These are phyloP conservation scores for Paramisgurnus dabryanus DNA, from an alignment of 2,113 vertebrate genomes.

Conservation along the genomic window DNA sequence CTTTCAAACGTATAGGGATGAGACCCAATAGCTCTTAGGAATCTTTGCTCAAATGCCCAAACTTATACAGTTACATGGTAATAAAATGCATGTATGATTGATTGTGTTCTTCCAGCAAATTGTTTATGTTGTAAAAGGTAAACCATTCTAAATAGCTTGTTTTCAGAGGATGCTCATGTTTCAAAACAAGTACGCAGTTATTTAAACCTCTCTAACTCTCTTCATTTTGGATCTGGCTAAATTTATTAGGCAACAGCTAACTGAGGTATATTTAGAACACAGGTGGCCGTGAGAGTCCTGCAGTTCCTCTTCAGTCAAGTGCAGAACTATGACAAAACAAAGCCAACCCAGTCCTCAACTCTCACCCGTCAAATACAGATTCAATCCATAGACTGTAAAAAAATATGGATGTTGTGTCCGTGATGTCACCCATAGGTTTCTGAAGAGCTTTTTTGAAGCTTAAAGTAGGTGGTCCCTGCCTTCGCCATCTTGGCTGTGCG, in stretches of 20 bases:
- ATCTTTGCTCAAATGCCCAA: conserved; percentile 30
- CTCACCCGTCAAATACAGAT: conserved; percentile 39
- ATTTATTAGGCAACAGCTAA: conserved; percentile 61
- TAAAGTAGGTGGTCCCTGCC: too few species aligned
- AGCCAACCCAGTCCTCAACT: conserved; percentile 6
- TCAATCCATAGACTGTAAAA: not conserved
- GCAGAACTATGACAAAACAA: conserved; percentile 46
- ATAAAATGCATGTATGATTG: not conserved
- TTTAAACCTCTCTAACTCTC: conserved; percentile 38
- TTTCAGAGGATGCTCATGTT: conserved; percentile 42
- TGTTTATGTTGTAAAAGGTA: conserved; percentile 40
- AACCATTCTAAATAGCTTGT: conserved; percentile 9
- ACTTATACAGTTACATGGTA: conserved; percentile 35
- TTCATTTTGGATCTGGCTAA: conserved; percentile 51
- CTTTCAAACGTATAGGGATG: not conserved
- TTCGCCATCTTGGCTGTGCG: too few species aligned
- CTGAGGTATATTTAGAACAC: conserved; percentile 59
- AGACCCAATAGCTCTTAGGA: not conserved
- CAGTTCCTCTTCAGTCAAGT: conserved; percentile 41
- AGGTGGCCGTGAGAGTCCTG: conserved; percentile 59
- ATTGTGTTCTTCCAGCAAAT: conserved; percentile 36
- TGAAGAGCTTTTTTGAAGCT: too few species aligned
- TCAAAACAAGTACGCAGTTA: conserved; percentile 52
- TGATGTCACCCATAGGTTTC: too few species aligned
- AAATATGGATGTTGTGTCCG: too few species aligned